These are phyloP conservation scores for Ganaspis brasiliensis DNA, from an alignment of 2,888 invertebrate genomes.

Conservation along the genomic window DNA sequence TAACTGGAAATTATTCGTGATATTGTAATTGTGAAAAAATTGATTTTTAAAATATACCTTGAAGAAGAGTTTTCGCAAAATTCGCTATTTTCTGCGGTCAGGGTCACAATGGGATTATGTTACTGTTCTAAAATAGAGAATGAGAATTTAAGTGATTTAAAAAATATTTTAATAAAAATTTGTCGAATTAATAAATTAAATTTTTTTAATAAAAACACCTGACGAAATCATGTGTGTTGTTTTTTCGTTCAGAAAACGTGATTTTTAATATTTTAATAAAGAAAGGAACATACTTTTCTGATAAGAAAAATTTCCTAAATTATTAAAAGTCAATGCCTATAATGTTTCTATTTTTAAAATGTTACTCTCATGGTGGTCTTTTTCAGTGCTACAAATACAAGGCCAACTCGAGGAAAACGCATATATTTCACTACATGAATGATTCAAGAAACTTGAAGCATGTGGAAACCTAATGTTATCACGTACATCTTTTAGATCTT, in stretches of 20 bases:
- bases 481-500: slow-evolving; percentile 19
- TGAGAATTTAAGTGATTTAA: background rate
- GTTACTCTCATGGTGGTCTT: slow-evolving; percentile 1
- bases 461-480: slow-evolving; percentile 16
- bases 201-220: too few species aligned
- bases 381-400: slow-evolving; percentile 16
- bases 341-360: slow-evolving; percentile 16
- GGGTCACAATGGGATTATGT: slow-evolving; percentile 2
- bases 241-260: too few species aligned
- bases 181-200: background rate
- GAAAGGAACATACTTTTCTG: too few species aligned
- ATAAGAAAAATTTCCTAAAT: too few species aligned
- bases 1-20: background rate
- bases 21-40: background rate
- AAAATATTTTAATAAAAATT: background rate
- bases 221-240: too few species aligned
- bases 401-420: slow-evolving; percentile 21
- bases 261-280: too few species aligned
- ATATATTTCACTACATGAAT: slow-evolving; percentile 26
- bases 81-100: slow-evolving; percentile 1
- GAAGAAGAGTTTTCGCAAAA: background rate
- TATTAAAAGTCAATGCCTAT: background rate
- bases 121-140: background rate
- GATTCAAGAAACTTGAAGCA: slow-evolving; percentile 4
- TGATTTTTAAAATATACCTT: slow-evolving; percentile 3